A percentile compares a stretch with the other conserved stretches of the same genome.
These are phyloP conservation scores for Himalopsyche anomala DNA, from an alignment of 2,888 invertebrate species.

Conservation along the genomic window DNA sequence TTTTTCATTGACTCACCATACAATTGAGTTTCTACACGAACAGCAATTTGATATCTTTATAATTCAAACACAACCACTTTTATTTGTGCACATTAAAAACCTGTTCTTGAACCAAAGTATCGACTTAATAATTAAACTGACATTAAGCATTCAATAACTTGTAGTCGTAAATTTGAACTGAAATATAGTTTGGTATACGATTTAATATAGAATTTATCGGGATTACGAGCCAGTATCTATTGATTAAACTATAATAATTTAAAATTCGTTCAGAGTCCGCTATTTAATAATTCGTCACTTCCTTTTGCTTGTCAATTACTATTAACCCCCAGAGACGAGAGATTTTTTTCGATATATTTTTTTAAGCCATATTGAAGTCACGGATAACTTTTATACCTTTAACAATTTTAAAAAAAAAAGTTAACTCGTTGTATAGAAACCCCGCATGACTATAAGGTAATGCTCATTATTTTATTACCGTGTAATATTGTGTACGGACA, in stretches of 20 bases:
- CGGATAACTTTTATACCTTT: no score
- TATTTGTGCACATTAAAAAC: constrained; percentile 35
- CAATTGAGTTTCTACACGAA: constrained; percentile 13
- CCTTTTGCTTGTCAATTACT: neutral
- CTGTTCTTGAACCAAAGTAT: neutral
- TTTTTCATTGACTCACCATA: constrained; percentile 14
- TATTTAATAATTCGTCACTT: neutral
- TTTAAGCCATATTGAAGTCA: no score
- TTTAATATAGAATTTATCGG: neutral
- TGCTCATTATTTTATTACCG: no score
- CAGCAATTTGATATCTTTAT: constrained; percentile 36
- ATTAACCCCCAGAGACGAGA: no score
- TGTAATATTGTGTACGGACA: no score
- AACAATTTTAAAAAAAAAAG: no score
- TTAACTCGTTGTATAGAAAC: no score
- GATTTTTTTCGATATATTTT: no score
- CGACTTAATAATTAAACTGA: constrained; percentile 28
- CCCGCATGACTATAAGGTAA: no score
- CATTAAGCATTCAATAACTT: constrained; percentile 15
- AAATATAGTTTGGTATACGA: neutral
- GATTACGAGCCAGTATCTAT: constrained; percentile 14
- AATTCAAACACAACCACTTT: constrained; percentile 23
- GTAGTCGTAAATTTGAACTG: constrained; percentile 17
- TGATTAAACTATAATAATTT: neutral
- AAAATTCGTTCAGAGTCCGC: neutral